Base-by-base conservation (phyloP, 2,888 invertebrate species). In the Pyralis farinalis region DNA sequence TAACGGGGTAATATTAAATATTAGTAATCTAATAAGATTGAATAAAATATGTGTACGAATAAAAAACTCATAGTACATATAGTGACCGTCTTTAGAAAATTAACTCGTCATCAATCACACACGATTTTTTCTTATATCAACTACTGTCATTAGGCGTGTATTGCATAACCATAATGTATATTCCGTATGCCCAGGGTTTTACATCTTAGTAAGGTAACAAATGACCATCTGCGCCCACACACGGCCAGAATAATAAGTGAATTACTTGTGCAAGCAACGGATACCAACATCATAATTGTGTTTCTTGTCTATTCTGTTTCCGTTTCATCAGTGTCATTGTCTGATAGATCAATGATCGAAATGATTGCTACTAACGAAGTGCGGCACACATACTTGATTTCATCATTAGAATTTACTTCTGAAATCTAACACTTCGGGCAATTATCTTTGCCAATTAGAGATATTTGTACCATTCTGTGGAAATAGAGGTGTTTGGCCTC, bases 171-270 rank as follows among this genome's bases (percentile, higher is more conserved):
- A 7, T 12, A n/a, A 8, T 12, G 11, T 11, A 16, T 11, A 22
- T 29, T 31, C 22, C 8, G 22, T 38, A 31, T 38, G 32, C 8
- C 22, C 38, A 22, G 12, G 38, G 38, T 31, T 32, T 37, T 38
- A 38, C 12, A 25, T 25, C 4, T n/a, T 25, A 38, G 12, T 12
- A 25, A 33, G 27, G 7, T 40, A 43, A 47, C 37, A 48, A 48
- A 48, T 45, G 45, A 43, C 47, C 41, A 37, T 39, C 41, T 45
- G 21, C 34, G 20, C 48, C 49, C 49, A 51, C 51, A 43, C 49
- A 7, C 5, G 25, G 16, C n/a, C 21, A 27, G 36, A 42, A 42
- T 40, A 44, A 52, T 43, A 27, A 43, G 42, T 45, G 43, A 43
- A 49, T 49, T 44, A 41, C 40, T 27, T 16, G 34, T 6, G 11